phyloP scores from a whole-genome alignment of 1,140 invertebrate species.

The Caenorhabditis inopinata region DNA sequence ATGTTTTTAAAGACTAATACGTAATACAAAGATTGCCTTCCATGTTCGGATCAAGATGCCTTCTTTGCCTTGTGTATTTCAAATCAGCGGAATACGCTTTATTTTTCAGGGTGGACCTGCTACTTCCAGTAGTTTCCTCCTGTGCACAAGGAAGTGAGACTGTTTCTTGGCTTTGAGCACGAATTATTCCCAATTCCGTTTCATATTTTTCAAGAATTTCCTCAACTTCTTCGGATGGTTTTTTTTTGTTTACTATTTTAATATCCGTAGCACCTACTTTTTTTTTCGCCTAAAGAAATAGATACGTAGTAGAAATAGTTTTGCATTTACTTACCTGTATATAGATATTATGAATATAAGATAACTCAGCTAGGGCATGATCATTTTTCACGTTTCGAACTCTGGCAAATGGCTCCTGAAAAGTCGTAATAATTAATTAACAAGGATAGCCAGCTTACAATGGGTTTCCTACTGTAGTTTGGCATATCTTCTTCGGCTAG shows the following conservation, averaged over 20 bases:
- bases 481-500: neutral
- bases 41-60: constrained; percentile 12
- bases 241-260: neutral
- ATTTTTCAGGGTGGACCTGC: neutral
- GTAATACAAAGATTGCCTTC: neutral
- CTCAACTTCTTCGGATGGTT: neutral
- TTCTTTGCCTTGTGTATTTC: constrained; percentile 1
- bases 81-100: neutral
- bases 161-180: no score
- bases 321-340: neutral
- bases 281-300: neutral
- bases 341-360: neutral
- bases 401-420: neutral
- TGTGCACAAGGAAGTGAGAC: no score
- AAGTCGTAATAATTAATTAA: neutral
- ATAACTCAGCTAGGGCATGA: neutral
- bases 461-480: neutral
- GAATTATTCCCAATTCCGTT: neutral
- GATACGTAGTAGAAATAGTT: neutral
- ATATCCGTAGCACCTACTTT: neutral
- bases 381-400: neutral
- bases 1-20: neutral
- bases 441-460: neutral
- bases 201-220: neutral
- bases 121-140: neutral